Evolutionary conservation across 2,888 invertebrate genomes (phyloP).

Genomic region (Chesias legatella): DNA sequence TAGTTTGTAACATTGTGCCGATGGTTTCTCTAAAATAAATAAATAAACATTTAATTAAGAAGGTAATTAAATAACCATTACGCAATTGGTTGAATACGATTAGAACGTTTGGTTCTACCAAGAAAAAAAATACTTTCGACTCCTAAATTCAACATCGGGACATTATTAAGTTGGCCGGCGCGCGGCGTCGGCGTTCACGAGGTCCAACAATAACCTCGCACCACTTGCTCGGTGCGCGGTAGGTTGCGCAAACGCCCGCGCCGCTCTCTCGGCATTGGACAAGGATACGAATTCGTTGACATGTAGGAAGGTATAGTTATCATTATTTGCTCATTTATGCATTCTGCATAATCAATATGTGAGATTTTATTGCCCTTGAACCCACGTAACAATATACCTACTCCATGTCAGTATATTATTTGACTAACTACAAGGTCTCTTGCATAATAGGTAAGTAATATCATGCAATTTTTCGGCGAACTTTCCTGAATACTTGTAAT

Average conservation of each 20-base stretch:
- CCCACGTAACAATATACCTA: not conserved
- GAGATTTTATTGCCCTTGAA: constrained; percentile 9
- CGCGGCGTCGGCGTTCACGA: constrained; percentile 39
- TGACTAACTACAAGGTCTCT: no score
- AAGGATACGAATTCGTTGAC: constrained; percentile 41
- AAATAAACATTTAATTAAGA: no score
- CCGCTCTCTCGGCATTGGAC: constrained; percentile 77
- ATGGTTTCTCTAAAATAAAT: no score
- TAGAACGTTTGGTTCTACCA: not conserved
- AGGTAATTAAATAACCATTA: no score
- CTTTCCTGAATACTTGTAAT: no score
- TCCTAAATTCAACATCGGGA: not conserved
- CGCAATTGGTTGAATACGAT: no score
- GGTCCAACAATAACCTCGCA: constrained; percentile 72
- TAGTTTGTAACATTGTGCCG: no score
- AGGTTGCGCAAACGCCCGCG: constrained; percentile 45
- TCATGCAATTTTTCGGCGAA: no score
- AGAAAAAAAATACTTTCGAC: not conserved
- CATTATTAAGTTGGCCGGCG: constrained; percentile 14
- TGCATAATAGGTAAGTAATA: no score
- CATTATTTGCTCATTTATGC: constrained; percentile 1
- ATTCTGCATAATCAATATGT: not conserved
- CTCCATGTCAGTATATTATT: no score
- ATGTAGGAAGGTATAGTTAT: constrained; percentile 3
- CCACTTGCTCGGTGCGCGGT: constrained; percentile 52